These are phyloP conservation scores for Chunga burmeisteri DNA, from an alignment of 2,113 vertebrate genomes.

Conservation along the genomic window DNA sequence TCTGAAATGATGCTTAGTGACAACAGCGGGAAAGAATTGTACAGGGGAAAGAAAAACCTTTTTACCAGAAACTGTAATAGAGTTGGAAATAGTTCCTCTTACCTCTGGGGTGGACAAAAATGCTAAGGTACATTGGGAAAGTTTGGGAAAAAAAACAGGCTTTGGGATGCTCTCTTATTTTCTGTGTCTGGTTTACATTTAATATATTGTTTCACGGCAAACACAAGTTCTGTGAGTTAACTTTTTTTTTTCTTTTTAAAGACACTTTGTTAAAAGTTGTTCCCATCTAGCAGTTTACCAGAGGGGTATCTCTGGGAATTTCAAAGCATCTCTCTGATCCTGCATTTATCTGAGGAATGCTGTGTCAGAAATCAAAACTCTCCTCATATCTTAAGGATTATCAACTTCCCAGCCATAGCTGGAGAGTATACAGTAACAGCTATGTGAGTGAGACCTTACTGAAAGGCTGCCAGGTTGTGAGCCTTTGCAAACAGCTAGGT, in stretches of 20 bases:
- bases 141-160: slow-evolving; percentile 55
- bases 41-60: neutral
- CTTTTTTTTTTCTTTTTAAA: slow-evolving; percentile 50
- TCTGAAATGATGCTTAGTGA: neutral
- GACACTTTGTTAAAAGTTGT: slow-evolving; percentile 73
- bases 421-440: slow-evolving; percentile 94
- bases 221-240: slow-evolving; percentile 32
- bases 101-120: neutral
- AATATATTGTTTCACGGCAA: slow-evolving; percentile 67
- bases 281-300: slow-evolving; percentile 58
- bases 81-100: neutral
- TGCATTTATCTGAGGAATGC: slow-evolving; percentile 99
- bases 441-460: slow-evolving; percentile 76
- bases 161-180: slow-evolving; percentile 47
- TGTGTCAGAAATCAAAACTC: slow-evolving; percentile 95
- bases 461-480: slow-evolving; percentile 75
- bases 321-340: slow-evolving; percentile 91
- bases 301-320: slow-evolving; percentile 83
- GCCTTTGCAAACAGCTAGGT: slow-evolving; percentile 76
- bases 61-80: neutral
- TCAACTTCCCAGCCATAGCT: slow-evolving; percentile 86
- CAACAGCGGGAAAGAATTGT: neutral
- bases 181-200: slow-evolving; percentile 82
- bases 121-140: neutral
- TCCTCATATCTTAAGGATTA: slow-evolving; percentile 99